phyloP scores from a whole-genome alignment of 2,797 vertebrate species.

The Cyclura pinguis region DNA sequence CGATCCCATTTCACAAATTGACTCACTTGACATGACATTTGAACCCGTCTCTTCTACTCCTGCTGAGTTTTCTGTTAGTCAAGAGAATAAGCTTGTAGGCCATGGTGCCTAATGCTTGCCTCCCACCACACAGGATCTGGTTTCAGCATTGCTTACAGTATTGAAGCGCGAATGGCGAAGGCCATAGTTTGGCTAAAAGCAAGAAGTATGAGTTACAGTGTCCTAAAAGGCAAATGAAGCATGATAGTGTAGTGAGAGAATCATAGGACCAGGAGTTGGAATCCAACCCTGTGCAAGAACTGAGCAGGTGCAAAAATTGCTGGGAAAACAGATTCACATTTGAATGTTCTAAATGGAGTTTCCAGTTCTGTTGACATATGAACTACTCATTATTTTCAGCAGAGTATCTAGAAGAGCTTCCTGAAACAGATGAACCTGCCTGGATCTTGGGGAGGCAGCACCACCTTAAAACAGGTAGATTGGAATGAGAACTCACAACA shows the following conservation, averaged over 20 bases:
- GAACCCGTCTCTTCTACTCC: background rate
- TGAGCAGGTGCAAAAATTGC: background rate
- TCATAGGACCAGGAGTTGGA: background rate
- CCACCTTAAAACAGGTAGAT: constrained; percentile 84
- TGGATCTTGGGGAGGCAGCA: constrained; percentile 88
- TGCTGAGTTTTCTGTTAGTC: background rate
- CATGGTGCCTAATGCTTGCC: background rate
- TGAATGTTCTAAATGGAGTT: constrained; percentile 60
- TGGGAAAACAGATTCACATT: background rate
- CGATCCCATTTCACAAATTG: background rate
- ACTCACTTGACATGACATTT: background rate
- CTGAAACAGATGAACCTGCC: constrained; percentile 86
- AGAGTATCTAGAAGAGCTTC: constrained; percentile 88
- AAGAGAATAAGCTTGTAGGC: background rate
- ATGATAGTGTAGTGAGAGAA: background rate
- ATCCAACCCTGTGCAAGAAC: background rate
- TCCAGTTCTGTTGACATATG: constrained; percentile 85
- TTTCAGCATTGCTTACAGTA: background rate
- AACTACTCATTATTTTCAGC: constrained; percentile 84
- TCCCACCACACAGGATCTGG: background rate
- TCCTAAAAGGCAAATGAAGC: background rate
- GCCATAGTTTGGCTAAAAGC: background rate
- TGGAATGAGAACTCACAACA: background rate
- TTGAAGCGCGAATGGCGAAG: background rate
- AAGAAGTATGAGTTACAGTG: background rate